These are phyloP conservation scores for Volucella inanis DNA, from an alignment of 2,888 invertebrate genomes.

Conservation along the genomic window DNA sequence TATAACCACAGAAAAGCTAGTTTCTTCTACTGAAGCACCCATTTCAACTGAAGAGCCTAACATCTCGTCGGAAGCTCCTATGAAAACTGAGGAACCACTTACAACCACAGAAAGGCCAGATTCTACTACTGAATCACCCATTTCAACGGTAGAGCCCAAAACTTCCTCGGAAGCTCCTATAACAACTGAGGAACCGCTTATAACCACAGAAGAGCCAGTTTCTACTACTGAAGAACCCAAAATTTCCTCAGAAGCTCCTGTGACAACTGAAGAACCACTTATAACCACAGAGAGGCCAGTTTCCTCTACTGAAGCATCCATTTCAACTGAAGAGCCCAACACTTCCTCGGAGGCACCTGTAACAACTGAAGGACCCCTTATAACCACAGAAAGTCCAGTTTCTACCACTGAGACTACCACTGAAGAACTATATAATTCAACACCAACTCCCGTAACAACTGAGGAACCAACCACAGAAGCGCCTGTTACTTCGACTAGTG, in stretches of 20 bases:
- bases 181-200: background rate
- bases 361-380: conserved; percentile 30
- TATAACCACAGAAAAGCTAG: conserved; percentile 27
- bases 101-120: conserved; percentile 8
- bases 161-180: background rate
- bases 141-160: background rate
- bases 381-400: conserved; percentile 12
- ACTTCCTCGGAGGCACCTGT: no score
- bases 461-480: background rate
- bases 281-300: conserved; percentile 1
- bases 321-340: no score
- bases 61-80: conserved; percentile 17
- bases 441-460: background rate
- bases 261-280: background rate
- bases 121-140: conserved; percentile 1
- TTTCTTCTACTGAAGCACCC: conserved; percentile 29
- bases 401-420: background rate
- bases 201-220: background rate
- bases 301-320: conserved; percentile 30
- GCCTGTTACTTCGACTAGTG: background rate
- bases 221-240: background rate
- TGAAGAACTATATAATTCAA: background rate
- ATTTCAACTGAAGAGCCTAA: conserved; percentile 27
- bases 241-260: background rate
- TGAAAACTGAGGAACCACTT: background rate